Percentiles rank a stretch among this genome's conserved stretches.
Conservation (phyloP, 2,797 vertebrate genomes). For the Thamnophis elegans region DNA sequence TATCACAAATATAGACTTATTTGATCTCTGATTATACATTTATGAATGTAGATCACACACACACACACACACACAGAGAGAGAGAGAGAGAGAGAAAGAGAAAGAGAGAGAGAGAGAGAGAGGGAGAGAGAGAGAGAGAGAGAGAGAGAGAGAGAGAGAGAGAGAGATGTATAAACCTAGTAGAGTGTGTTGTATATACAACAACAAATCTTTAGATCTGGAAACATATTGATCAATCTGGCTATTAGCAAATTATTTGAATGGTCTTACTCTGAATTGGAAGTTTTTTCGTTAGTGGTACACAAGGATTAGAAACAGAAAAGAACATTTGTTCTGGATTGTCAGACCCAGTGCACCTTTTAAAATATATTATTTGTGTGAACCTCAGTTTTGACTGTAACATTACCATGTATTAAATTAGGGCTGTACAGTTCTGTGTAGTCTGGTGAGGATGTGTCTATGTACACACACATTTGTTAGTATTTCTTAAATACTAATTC, state of each 20-base stretch:
- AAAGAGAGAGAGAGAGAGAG: too few relatives aligned
- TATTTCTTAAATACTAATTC: neutral
- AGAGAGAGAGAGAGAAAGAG: too few relatives aligned
- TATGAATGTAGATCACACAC: neutral
- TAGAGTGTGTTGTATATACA: neutral
- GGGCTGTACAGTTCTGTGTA: neutral
- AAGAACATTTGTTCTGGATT: neutral
- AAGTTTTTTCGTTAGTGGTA: neutral
- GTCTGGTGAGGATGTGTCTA: neutral
- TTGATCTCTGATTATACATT: neutral
- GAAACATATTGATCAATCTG: neutral
- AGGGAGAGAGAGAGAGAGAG: too few relatives aligned
- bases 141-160: too few relatives aligned
- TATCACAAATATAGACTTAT: neutral
- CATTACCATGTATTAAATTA: neutral
- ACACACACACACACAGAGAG: neutral
- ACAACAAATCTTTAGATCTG: neutral
- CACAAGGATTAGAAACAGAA: neutral
- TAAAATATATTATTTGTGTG: neutral
- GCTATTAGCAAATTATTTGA: neutral
- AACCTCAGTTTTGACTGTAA: neutral
- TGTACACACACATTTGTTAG: neutral
- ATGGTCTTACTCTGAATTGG: neutral
- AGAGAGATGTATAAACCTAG: neutral
- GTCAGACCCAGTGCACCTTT: neutral